These are phyloP conservation scores for Collichthys lucidus DNA, from an alignment of 2,113 vertebrate genomes.

Conservation along the genomic window DNA sequence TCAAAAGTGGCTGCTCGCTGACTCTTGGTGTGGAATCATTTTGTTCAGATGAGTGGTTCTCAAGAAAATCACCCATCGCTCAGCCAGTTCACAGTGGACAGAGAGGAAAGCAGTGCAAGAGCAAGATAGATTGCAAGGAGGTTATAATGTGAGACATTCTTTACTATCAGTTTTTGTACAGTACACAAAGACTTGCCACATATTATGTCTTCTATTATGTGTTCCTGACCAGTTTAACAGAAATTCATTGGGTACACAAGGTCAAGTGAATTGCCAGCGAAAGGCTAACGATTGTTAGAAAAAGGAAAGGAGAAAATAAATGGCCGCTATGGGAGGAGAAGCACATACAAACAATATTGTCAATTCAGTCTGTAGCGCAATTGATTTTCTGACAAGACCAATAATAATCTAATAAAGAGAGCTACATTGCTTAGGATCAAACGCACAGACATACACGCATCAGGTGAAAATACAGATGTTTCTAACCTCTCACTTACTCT, in stretches of 20 bases:
- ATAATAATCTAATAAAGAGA: conserved; percentile 23
- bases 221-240: conserved; percentile 50
- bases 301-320: conserved; percentile 24
- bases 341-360: conserved; percentile 18
- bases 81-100: conserved; percentile 53
- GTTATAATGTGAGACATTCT: conserved; percentile 52
- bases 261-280: conserved; percentile 55
- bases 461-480: neutral
- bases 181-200: conserved; percentile 45
- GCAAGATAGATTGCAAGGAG: conserved; percentile 50
- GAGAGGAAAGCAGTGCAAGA: conserved; percentile 33
- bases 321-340: conserved; percentile 3
- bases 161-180: conserved; percentile 50
- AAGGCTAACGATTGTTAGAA: conserved; percentile 41
- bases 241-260: conserved; percentile 50
- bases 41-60: conserved; percentile 75
- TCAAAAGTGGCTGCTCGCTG: conserved; percentile 56
- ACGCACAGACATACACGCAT: conserved; percentile 2
- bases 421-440: neutral
- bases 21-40: conserved; percentile 76
- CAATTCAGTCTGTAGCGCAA: conserved; percentile 18
- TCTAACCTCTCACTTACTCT: conserved; percentile 1
- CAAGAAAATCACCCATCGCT: conserved; percentile 71
- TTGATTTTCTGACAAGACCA: conserved; percentile 48
- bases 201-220: conserved; percentile 35